These are phyloP conservation scores for Bombycilla garrulus DNA, from an alignment of 2,113 vertebrate species.

Conservation along the genomic window DNA sequence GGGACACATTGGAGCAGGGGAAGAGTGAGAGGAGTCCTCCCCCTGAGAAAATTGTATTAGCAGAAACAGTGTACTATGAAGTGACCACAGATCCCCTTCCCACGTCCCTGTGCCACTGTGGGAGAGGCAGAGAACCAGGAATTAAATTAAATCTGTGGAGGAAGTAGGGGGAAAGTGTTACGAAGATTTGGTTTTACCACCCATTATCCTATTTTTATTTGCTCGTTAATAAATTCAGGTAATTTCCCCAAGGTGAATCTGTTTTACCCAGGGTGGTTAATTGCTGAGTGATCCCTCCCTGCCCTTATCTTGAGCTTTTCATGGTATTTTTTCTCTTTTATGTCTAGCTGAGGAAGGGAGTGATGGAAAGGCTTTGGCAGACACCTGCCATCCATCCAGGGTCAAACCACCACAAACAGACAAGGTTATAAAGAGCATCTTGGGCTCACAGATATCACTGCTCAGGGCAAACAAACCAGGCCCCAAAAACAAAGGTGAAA, in stretches of 20 bases:
- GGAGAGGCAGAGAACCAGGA: background rate
- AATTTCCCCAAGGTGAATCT: background rate
- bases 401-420: background rate
- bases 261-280: background rate
- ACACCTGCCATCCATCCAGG: background rate
- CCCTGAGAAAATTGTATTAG: background rate
- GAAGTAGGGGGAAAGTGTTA: background rate
- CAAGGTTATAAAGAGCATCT: background rate
- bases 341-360: background rate
- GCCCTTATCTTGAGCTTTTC: background rate
- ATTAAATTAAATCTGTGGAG: background rate
- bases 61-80: background rate
- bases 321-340: background rate
- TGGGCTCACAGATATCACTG: background rate
- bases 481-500: background rate
- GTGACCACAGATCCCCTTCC: background rate
- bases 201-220: background rate
- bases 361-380: background rate
- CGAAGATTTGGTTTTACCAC: background rate
- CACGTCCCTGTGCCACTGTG: background rate
- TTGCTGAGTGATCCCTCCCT: background rate
- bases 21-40: background rate
- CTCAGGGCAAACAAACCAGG: background rate
- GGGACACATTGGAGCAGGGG: background rate
- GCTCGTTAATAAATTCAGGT: background rate